These are phyloP conservation scores for Synergus gifuensis DNA, from an alignment of 2,888 invertebrate species.

Conservation along the genomic window DNA sequence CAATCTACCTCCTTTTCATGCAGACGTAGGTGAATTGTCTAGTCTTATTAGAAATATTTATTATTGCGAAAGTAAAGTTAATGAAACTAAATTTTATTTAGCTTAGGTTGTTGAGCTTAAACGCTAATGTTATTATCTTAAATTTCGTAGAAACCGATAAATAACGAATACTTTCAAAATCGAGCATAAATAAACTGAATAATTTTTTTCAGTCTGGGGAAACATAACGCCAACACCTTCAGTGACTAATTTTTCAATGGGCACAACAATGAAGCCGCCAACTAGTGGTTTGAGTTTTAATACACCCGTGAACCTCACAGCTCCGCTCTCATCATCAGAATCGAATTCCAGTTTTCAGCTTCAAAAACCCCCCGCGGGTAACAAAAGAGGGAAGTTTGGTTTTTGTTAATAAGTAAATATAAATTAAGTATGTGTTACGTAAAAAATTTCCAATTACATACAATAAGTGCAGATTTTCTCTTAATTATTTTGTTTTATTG, in stretches of 20 bases:
- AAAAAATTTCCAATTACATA: neutral
- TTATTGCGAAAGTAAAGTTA: too few relatives aligned
- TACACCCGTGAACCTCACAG: constrained; percentile 71
- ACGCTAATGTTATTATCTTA: too few relatives aligned
- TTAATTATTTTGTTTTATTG: neutral
- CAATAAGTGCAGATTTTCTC: neutral
- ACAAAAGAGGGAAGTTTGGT: constrained; percentile 82
- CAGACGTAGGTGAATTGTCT: too few relatives aligned
- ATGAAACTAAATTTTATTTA: too few relatives aligned
- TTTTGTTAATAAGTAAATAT: neutral
- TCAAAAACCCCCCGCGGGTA: constrained; percentile 85
- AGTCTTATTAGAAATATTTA: too few relatives aligned
- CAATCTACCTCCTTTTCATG: too few relatives aligned
- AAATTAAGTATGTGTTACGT: neutral
- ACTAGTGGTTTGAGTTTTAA: constrained; percentile 74
- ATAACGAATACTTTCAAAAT: neutral
- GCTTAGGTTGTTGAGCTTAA: too few relatives aligned
- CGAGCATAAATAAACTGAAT: neutral
- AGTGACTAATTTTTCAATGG: constrained; percentile 66
- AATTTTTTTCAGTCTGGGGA: constrained; percentile 69
- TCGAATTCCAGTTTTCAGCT: constrained; percentile 81
- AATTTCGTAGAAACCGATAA: too few relatives aligned
- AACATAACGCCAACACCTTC: constrained; percentile 66
- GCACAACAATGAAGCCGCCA: constrained; percentile 72
- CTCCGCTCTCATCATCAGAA: constrained; percentile 69